These are phyloP conservation scores for Liopterus haemorrhoidalis DNA, from an alignment of 2,888 invertebrate species.

Conservation along the genomic window DNA sequence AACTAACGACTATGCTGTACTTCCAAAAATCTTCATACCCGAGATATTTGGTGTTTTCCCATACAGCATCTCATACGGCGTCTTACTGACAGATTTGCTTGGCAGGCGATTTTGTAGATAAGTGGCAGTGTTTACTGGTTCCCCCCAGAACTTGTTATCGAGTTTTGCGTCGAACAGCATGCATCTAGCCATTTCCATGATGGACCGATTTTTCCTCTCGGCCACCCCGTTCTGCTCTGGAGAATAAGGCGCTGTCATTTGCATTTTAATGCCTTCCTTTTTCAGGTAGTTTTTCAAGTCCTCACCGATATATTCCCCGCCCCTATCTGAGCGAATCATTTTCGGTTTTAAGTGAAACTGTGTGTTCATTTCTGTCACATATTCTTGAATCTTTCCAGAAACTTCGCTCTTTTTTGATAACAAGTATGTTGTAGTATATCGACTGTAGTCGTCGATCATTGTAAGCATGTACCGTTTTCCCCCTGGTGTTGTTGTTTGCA, in stretches of 20 bases:
- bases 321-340: slow-evolving; percentile 28
- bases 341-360: slow-evolving; percentile 24
- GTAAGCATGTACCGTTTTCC: slow-evolving; percentile 33
- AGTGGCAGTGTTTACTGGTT: slow-evolving; percentile 21
- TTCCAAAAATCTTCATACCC: slow-evolving; percentile 23
- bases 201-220: slow-evolving; percentile 35
- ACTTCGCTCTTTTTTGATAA: slow-evolving; percentile 30
- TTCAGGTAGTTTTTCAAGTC: slow-evolving; percentile 25
- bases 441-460: slow-evolving; percentile 37
- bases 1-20: slow-evolving; percentile 16
- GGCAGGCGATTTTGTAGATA: slow-evolving; percentile 19
- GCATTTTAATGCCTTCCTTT: slow-evolving; percentile 30
- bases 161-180: slow-evolving; percentile 19
- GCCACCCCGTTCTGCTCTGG: slow-evolving; percentile 7
- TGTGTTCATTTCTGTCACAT: slow-evolving; percentile 14
- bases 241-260: slow-evolving; percentile 7
- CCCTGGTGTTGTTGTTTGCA: slow-evolving; percentile 31
- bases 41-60: slow-evolving; percentile 18
- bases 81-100: slow-evolving; percentile 3
- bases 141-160: slow-evolving; percentile 22
- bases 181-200: slow-evolving; percentile 18
- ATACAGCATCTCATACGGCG: slow-evolving; percentile 25
- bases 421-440: slow-evolving; percentile 30
- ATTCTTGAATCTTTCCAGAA: slow-evolving; percentile 22
- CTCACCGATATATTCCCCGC: slow-evolving; percentile 32